phyloP scores from a whole-genome alignment of 1,140 invertebrate species.

The Yoshiicerus persimilis region DNA sequence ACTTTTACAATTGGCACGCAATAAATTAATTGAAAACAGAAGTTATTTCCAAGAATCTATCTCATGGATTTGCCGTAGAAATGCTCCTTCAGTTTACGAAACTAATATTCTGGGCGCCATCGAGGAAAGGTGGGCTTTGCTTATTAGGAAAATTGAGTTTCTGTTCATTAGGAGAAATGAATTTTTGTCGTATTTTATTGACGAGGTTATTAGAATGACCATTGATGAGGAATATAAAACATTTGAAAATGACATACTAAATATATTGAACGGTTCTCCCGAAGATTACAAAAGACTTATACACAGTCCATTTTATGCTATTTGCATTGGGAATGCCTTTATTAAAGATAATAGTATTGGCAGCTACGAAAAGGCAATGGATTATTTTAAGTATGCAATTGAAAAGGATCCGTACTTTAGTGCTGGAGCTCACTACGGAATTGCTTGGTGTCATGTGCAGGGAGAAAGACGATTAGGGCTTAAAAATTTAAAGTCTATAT shows the following conservation, averaged over 20 bases:
- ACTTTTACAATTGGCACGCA: neutral
- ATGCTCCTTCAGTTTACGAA: neutral
- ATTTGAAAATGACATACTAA: neutral
- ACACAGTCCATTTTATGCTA: neutral
- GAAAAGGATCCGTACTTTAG: neutral
- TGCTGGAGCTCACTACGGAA: neutral
- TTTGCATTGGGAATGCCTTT: neutral
- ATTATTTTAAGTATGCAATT: conserved; percentile 10
- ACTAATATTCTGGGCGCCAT: neutral
- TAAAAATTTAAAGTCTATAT: neutral
- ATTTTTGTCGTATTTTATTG: no score
- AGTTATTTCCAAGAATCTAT: neutral
- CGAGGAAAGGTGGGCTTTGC: conserved; percentile 10
- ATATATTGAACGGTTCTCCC: neutral
- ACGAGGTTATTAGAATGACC: no score
- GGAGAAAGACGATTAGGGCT: neutral
- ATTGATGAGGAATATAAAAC: neutral
- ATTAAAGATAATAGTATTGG: neutral
- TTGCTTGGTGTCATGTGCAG: neutral
- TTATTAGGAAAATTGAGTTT: neutral
- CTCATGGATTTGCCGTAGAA: neutral
- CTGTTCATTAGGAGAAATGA: neutral
- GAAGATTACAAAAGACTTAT: neutral
- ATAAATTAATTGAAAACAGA: neutral
- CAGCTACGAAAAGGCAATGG: neutral